A percentile compares a stretch with the other conserved stretches of the same genome.
Conservation (phyloP, 1,140 invertebrate genomes). For the Drosophila orena region DNA sequence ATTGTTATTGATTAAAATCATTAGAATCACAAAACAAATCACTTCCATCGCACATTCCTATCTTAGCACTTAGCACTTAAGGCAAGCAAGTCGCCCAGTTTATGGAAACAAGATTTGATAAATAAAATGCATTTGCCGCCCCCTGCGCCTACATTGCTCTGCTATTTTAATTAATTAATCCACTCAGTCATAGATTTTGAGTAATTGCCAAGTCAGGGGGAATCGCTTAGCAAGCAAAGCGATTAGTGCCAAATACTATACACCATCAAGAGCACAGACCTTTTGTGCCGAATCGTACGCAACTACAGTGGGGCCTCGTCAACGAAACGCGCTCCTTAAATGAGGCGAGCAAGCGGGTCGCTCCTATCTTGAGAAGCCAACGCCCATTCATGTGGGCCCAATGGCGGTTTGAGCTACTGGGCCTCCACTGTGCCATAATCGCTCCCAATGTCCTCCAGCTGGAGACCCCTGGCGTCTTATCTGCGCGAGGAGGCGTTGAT, state of each 20-base stretch:
- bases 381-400: not conserved
- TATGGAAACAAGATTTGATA: not conserved
- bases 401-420: not conserved
- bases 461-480: conserved; percentile 30
- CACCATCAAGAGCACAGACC: not conserved
- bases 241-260: conserved; percentile 24
- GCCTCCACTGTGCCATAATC: conserved; percentile 20
- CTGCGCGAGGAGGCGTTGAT: conserved; percentile 39
- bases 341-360: not conserved
- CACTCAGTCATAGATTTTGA: conserved; percentile 43
- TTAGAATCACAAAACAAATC: conserved; percentile 5
- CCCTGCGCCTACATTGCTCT: not conserved
- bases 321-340: not conserved
- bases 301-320: not conserved
- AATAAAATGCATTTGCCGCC: not conserved
- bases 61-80: not conserved
- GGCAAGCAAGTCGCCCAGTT: too few species aligned
- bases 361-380: not conserved
- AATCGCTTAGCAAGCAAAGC: conserved; percentile 24
- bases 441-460: conserved; percentile 28
- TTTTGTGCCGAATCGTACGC: not conserved
- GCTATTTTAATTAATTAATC: conserved; percentile 46
- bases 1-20: conserved; percentile 25
- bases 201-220: conserved; percentile 20
- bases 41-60: not conserved